A percentile compares a stretch with the other conserved stretches of the same genome.
These are phyloP conservation scores for Synodontis membranacea DNA, from an alignment of 2,113 vertebrate genomes.

Conservation along the genomic window DNA sequence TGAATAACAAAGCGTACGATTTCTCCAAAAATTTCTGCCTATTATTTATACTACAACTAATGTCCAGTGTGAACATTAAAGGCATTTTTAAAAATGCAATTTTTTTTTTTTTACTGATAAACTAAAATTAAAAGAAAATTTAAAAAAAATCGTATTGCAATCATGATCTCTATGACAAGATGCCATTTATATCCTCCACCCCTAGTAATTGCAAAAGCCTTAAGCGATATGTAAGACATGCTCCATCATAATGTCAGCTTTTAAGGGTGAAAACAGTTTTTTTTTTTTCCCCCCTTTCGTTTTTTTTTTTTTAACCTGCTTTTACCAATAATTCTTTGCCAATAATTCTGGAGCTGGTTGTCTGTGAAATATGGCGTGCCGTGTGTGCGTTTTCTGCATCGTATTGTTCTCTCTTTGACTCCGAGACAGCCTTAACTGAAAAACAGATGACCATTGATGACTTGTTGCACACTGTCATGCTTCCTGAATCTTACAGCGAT, in stretches of 20 bases:
- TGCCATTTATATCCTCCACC: too few relatives aligned
- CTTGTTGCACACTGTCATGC: background rate
- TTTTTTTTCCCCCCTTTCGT: background rate
- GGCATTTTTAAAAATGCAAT: too few relatives aligned
- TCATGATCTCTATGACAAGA: too few relatives aligned
- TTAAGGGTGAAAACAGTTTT: background rate
- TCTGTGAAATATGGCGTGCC: background rate
- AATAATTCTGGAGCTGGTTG: background rate
- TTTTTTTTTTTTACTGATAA: too few relatives aligned
- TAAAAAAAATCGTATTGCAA: too few relatives aligned
- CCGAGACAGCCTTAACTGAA: background rate
- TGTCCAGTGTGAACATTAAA: too few relatives aligned
- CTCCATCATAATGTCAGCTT: background rate
- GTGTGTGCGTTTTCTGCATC: background rate
- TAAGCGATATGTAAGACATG: background rate
- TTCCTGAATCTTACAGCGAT: background rate
- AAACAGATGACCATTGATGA: background rate
- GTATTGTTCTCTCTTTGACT: background rate
- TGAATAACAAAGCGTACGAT: too few relatives aligned
- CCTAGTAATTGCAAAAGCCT: background rate
- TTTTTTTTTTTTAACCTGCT: background rate
- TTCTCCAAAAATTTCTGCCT: too few relatives aligned
- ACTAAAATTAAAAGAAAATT: too few relatives aligned
- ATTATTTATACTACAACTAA: too few relatives aligned
- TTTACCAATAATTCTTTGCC: background rate